Conservation (phyloP, 2,113 vertebrate species). For the Triplophysa tibetana region DNA sequence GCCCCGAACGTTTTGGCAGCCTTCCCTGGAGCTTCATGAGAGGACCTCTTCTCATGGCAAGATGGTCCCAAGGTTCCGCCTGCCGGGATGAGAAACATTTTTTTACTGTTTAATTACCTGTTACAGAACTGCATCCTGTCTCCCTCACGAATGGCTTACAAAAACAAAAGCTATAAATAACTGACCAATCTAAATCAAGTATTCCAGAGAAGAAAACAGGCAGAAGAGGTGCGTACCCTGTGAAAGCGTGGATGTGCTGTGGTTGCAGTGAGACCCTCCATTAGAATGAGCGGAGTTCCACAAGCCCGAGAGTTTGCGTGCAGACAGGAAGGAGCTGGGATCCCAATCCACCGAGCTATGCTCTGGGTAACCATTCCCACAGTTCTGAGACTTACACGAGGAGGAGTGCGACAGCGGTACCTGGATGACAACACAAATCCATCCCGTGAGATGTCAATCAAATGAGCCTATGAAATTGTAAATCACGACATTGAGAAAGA, state of each 20-base stretch:
- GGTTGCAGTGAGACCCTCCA: slow-evolving; percentile 81
- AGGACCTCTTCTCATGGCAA: slow-evolving; percentile 75
- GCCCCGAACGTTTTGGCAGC: slow-evolving; percentile 72
- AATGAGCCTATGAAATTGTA: background rate
- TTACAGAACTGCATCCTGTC: no score
- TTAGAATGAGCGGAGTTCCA: slow-evolving; percentile 95
- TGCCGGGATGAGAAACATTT: slow-evolving; percentile 39
- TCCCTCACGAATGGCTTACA: no score
- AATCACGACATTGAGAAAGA: background rate
- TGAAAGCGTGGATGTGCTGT: slow-evolving; percentile 77
- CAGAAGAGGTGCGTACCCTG: slow-evolving; percentile 77
- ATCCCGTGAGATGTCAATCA: slow-evolving; percentile 4
- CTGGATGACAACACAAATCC: slow-evolving; percentile 55
- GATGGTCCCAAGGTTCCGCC: slow-evolving; percentile 66
- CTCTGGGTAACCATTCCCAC: slow-evolving; percentile 80
- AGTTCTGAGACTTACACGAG: slow-evolving; percentile 85
- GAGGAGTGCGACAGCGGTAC: slow-evolving; percentile 89
- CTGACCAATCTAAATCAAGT: background rate
- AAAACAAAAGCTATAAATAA: no score
- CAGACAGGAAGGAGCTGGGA: slow-evolving; percentile 97
- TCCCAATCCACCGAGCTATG: slow-evolving; percentile 98
- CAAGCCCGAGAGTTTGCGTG: slow-evolving; percentile 96
- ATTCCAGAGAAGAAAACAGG: background rate
- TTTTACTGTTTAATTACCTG: background rate
- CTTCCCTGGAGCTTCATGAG: slow-evolving; percentile 78